Evolutionary conservation across 2,797 vertebrate species (phyloP).

Genomic region (Dermochelys coriacea): DNA sequence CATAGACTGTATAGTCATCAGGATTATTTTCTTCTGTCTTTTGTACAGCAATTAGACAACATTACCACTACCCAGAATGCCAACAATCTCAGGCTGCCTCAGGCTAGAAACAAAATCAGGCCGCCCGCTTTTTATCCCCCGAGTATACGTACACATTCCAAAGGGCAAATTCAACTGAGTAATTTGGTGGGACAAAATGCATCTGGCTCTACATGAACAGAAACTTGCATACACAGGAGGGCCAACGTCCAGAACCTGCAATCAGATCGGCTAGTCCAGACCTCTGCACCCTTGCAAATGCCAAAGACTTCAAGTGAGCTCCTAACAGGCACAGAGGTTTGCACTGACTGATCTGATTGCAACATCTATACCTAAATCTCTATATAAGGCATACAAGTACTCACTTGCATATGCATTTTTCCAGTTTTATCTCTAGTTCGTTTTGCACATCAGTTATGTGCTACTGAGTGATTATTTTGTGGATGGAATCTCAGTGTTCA

Average conservation of each 20-base stretch:
- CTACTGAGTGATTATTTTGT: neutral
- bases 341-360: neutral
- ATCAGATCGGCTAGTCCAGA: neutral
- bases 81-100: neutral
- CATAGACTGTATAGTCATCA: neutral
- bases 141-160: neutral
- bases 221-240: neutral
- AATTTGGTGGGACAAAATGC: neutral
- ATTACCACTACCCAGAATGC: neutral
- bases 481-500: neutral
- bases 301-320: neutral
- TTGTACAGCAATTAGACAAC: neutral
- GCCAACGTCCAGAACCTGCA: neutral
- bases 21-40: neutral
- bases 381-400: rapidly evolving
- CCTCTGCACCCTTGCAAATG: too few relatives aligned
- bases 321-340: neutral
- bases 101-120: neutral
- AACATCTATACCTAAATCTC: neutral
- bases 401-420: rapidly evolving
- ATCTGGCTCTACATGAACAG: neutral
- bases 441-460: neutral
- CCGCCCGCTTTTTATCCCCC: neutral
- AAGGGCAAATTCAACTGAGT: neutral
- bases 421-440: neutral